Evolutionary conservation across 2,113 vertebrate genomes (phyloP), one percentile per base, ranked within the genome.

Genomic region (Oreochromis niloticus): DNA sequence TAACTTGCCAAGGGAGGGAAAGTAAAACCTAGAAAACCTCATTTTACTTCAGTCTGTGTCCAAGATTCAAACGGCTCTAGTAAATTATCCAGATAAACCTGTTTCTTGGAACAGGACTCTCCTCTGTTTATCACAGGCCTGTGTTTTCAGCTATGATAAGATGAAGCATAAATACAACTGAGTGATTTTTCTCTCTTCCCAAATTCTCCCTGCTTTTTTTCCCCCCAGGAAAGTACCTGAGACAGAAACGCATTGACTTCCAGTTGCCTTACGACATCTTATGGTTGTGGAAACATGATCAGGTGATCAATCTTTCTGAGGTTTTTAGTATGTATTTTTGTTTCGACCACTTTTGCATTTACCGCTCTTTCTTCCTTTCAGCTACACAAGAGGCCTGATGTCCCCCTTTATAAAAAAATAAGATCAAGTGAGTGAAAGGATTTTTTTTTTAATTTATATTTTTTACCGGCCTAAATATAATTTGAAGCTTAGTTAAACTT

Each of bases 221-320:
- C 19, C 4, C 11, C 27, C 68, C 96, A 99, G 99, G 99, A 39
- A 99, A 99, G 95, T 99, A 99, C 95, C 97, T 99, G 89, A 97
- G 99, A 96, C 98, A 99, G 94, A 99, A 99, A 94, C 97, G 98
- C 80, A 98, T 98, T 87, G 99, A 99, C 95, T 99, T 99, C 96
- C 99, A 99, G 96, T 97, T 99, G 96, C 98, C 99, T 88, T 99
- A 99, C 13, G 99, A 99, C 95, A 99, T 99, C 96, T 96, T 99
- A 89, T 99, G 99, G 99, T 98, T 99, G 95, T 99, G 99, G 99
- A 99, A 99, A 96, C 99, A 99, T 73, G 99, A 99, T 95, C 99
- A 99, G 99, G 99, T 99, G 91, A 93, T 91, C 27, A 75, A 27
- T 94, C 19, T 39, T 68, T 68, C 61, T 39, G 61, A 68, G 36